phyloP scores from a whole-genome alignment of 2,888 invertebrate genomes.

The Acanthoscelides obtectus region DNA sequence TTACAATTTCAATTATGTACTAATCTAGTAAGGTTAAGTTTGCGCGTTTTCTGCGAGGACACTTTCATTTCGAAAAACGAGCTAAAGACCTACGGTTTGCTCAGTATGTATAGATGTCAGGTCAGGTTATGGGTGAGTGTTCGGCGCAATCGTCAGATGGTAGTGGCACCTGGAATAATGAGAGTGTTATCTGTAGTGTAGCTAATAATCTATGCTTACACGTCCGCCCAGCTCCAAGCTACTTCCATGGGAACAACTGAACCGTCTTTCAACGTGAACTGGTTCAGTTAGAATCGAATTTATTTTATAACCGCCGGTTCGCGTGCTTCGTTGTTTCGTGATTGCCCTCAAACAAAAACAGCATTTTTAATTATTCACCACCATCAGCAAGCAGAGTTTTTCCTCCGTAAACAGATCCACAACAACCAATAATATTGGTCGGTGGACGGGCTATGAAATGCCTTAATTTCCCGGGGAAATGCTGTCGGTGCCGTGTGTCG shows the following conservation, averaged over 20 bases:
- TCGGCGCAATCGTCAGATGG: too few species aligned
- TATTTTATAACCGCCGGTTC: neutral
- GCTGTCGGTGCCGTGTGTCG: neutral
- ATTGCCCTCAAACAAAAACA: neutral
- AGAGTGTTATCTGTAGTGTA: too few species aligned
- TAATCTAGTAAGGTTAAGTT: too few species aligned
- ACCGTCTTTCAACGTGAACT: neutral
- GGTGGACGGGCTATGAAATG: neutral
- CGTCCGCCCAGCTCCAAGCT: neutral
- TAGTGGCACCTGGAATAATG: too few species aligned
- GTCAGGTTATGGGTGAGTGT: too few species aligned
- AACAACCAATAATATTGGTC: neutral
- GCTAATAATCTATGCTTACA: too few species aligned
- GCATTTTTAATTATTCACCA: neutral
- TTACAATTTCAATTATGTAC: too few species aligned
- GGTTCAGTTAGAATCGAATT: neutral
- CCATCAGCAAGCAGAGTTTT: neutral
- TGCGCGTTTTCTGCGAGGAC: too few species aligned
- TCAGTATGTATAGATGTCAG: too few species aligned
- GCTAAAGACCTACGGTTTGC: too few species aligned
- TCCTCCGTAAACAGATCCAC: neutral
- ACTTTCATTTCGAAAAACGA: too few species aligned
- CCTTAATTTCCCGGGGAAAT: neutral
- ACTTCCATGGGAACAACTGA: neutral
- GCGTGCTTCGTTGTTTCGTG: neutral